Evolutionary conservation across 2,888 invertebrate genomes (phyloP), one percentile per base, ranked within the genome.

Genomic region (Stenotaenia linearis): DNA sequence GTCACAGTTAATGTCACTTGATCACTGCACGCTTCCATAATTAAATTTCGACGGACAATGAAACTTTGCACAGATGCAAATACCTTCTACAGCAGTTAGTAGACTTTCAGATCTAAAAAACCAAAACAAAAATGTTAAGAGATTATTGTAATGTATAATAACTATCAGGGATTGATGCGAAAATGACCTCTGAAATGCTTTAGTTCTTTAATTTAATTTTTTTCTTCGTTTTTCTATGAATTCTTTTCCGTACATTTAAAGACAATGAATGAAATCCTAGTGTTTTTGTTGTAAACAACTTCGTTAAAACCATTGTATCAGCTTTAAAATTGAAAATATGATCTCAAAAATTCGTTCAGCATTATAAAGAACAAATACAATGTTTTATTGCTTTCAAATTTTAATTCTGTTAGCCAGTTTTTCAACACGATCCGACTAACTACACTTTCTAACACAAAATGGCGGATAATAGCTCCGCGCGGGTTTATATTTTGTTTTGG

Each of bases 381-480:
- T 50, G 6, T 15, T 50, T 50, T 50, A 50, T n/a, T 50, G 50
- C 18, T 50, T 50, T 50, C 18, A 40, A 40, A n/a, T 77, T 23
- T 77, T 15, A 10, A 12, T 30, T 28, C 35, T 10, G 35, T 35
- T 32, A 30, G 35, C 15, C 25, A 18, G 12, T 30, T 76, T 10
- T 50, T 50, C 50, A 50, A 50, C 40, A n/a, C 18, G 18, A 50
- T 45, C 50, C n/a, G 21, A 18, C 50, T 61, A 23, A 28, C 69
- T 69, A 23, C 61, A 25, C 61, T 28, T 69, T 69, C 12, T 69
- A 7, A 15, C 30, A 1, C 75, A 78, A 78, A 56, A 78, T 78
- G 78, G 78, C 78, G 78, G 78, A 78, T 35, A 78, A 78, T 78
- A 78, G 78, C 78, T 61, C 78, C 78, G 78, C 78, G 78, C 56